Conservation (phyloP, 2,797 vertebrate species). For the Bovichtus variegatus region DNA sequence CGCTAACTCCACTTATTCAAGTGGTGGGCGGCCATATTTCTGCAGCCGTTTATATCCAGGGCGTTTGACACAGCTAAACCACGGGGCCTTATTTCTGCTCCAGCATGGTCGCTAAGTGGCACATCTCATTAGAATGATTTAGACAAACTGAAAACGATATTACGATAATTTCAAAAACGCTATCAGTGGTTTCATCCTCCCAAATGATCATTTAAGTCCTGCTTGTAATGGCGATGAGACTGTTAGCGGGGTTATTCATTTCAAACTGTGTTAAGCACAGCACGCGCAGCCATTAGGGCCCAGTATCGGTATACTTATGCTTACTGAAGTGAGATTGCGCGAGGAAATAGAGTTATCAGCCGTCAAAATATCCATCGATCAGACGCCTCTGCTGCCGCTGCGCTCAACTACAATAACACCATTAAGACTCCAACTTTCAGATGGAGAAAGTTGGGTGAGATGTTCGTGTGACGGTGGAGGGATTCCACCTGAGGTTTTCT, state of each 20-base stretch:
- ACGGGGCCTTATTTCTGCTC: conserved; percentile 55
- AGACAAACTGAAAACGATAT: conserved; percentile 73
- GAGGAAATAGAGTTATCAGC: conserved; percentile 67
- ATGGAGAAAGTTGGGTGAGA: conserved; percentile 49
- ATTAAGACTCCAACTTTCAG: conserved; percentile 51
- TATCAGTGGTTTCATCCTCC: conserved; percentile 75
- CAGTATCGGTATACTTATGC: conserved; percentile 63
- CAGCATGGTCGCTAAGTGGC: conserved; percentile 66
- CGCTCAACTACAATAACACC: conserved; percentile 32
- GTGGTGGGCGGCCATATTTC: conserved; percentile 64
- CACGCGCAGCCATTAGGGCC: conserved; percentile 76
- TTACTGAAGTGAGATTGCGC: conserved; percentile 68
- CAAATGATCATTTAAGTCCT: conserved; percentile 80
- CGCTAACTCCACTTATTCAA: conserved; percentile 50
- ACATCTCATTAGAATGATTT: conserved; percentile 81
- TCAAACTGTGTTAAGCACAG: conserved; percentile 86
- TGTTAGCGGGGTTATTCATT: conserved; percentile 83
- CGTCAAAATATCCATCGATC: conserved; percentile 61
- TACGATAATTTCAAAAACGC: conserved; percentile 73
- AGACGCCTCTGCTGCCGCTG: conserved; percentile 42
- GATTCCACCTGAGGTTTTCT: conserved; percentile 31
- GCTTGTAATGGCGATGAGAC: conserved; percentile 80
- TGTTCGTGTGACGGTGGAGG: not conserved
- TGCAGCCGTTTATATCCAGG: conserved; percentile 41
- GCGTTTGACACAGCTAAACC: conserved; percentile 49